Evolutionary conservation across 2,888 invertebrate species (phyloP), one percentile per base, ranked within the genome.

Genomic region (Leptopilina drosophilae): DNA sequence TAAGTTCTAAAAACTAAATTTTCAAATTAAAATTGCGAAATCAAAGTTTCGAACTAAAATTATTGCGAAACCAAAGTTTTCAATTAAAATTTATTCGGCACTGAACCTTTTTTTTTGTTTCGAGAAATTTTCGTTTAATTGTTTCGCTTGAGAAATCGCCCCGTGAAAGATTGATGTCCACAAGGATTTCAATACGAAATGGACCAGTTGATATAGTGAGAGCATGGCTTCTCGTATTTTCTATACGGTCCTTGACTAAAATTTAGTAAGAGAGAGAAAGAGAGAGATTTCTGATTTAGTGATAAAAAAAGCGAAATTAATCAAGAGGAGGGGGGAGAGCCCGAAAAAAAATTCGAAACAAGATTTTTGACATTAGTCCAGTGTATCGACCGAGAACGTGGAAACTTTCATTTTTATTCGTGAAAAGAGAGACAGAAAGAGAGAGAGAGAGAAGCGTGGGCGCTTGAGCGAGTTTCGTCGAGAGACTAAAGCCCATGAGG

Each of bases 321-420:
- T 59, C 14, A 62, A 20, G 9, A 20, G 9, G 62, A 7, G 20
- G 9, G 8, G 9, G 62, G 62, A 20, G 20, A 33, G 33, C 33
- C 33, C 20, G 20, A 62, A 62, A 9, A 62, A 62, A 20, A 33
- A 33, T 33, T 33, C 7, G 7, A 42, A 42, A 42, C 8, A 1
- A 42, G 42, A 42, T 42, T 42, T 42, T 42, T 42, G 42, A 42
- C 42, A 42, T 42, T 42, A 42, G 42, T 42, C 8, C 42, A 8
- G 62, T 62, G 8, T 15, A 53, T 59, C 73, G 73, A 56, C 56
- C 73, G 73, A n/a, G 56, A 73, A 80, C 80, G 78, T 80, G 79
- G 77, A 82, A 84, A 84, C 84, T 84, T 84, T 84, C 84, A 83
- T 85, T 85, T 84, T 82, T 82, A 84, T 82, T 79, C 82, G 80